Evolutionary conservation across 2,888 invertebrate species (phyloP).

Genomic region (Philhelius pedissequus): DNA sequence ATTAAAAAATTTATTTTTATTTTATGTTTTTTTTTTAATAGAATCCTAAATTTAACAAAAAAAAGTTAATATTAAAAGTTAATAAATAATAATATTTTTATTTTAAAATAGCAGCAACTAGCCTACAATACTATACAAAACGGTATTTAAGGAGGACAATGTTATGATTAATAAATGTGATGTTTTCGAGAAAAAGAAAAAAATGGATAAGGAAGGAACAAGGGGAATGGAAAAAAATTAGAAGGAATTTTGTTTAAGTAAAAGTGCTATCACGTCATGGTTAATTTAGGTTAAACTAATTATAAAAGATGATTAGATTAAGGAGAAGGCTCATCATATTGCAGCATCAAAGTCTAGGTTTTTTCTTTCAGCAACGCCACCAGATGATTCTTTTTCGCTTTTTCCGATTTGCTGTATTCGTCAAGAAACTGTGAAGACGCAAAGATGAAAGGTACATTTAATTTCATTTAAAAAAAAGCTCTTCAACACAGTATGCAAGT

Average conservation of each 20-base stretch:
- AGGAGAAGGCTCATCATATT: background rate
- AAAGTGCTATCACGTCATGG: conserved; percentile 69
- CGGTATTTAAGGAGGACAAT: conserved; percentile 21
- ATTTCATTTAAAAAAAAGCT: too few relatives aligned
- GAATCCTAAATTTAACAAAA: conserved; percentile 45
- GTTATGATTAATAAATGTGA: background rate
- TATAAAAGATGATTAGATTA: conserved; percentile 18
- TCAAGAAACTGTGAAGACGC: conserved; percentile 75
- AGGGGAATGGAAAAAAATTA: background rate
- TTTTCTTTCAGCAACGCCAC: conserved; percentile 74
- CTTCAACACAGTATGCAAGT: too few relatives aligned
- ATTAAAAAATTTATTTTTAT: conserved; percentile 53
- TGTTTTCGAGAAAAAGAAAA: background rate
- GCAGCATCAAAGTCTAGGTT: conserved; percentile 47
- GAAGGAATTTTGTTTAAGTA: conserved; percentile 44
- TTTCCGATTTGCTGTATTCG: conserved; percentile 78
- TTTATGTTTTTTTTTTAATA: conserved; percentile 15
- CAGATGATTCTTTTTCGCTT: conserved; percentile 77
- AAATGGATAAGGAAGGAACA: background rate
- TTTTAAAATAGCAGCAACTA: conserved; percentile 45
- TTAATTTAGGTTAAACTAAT: conserved; percentile 63
- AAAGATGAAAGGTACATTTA: background rate
- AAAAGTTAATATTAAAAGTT: conserved; percentile 49
- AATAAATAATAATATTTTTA: conserved; percentile 43
- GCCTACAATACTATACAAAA: conserved; percentile 50